Base-by-base conservation (phyloP, 2,888 invertebrate genomes). In the Volucella bombylans region DNA sequence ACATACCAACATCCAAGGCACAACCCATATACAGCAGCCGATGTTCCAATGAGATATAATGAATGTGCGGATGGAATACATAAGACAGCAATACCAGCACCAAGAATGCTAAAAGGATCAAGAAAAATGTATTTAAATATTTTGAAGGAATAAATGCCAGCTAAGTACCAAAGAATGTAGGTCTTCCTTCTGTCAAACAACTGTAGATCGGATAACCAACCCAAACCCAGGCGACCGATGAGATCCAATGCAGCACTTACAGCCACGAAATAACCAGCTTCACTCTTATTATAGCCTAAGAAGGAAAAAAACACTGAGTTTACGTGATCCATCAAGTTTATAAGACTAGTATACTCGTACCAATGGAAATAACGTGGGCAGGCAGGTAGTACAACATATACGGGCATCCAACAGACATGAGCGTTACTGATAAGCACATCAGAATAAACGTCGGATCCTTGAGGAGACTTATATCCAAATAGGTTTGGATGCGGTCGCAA, bases 1-100 rank as follows among this genome's bases (percentile, higher is more conserved):
- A 96, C 93, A 90, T 95, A 96, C 95, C 95, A 96, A 89, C 95
- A 95, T 23, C 96, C 96, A 18, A 96, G 93, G 82, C 95, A 95
- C 0, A 96, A 91, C 0, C 96, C 96, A 89, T 95, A 96, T 0
- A 93, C 93, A 6, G 93, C 94, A 55, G 95, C 94, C 0, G 95
- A 94, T 3, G 94, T 92, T 6, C 95, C 95, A 49, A 95, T 91
- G 0, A 94, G 92, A 90, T 94, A 94, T 92, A 95, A 95, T 0
- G 94, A 94, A 8, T 93, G 93, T 49, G 94, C 93, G 85, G 94
- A 94, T 1, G 96, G 95, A 47, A 96, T 93, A 0, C 94, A 92
- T 52, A 96, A 90, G 0, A 95, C 95, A 0, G 95, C 94, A 2
- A 94, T 90, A 0, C 95, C 95, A 10, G 95, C 95, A 4, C 95